These are phyloP conservation scores for Tachystola acroxantha DNA, from an alignment of 2,888 invertebrate species.

Conservation along the genomic window DNA sequence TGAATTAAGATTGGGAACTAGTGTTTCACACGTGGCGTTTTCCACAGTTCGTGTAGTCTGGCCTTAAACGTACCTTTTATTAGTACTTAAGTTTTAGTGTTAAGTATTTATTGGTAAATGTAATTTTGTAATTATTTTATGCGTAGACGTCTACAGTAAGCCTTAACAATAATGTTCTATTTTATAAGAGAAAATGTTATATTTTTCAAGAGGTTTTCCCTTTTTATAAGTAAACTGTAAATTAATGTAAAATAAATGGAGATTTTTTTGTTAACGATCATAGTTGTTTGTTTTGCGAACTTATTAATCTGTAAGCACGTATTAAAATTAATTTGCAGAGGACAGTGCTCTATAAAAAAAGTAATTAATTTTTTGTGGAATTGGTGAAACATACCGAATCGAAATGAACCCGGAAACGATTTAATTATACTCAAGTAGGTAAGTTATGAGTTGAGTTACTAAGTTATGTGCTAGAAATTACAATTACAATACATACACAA, in stretches of 20 bases:
- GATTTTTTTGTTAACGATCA: conserved; percentile 66
- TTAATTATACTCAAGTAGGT: too few species aligned
- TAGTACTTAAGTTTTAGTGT: conserved; percentile 49
- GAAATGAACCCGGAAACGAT: too few species aligned
- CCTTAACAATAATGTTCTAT: conserved; percentile 4
- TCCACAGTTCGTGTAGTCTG: conserved; percentile 43
- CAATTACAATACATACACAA: too few species aligned
- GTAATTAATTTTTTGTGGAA: too few species aligned
- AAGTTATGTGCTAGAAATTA: too few species aligned
- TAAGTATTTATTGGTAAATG: conserved; percentile 74
- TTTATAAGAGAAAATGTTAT: conserved; percentile 52
- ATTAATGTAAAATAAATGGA: conserved; percentile 77
- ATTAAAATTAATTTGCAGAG: too few species aligned
- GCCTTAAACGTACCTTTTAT: conserved; percentile 72
- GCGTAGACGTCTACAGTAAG: conserved; percentile 5
- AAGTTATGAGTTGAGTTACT: too few species aligned
- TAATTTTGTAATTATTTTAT: conserved; percentile 57
- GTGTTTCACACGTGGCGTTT: conserved; percentile 61
- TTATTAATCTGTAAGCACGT: too few species aligned
- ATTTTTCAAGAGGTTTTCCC: conserved; percentile 61
- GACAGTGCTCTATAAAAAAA: too few species aligned
- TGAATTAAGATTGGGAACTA: neutral
- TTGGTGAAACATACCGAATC: too few species aligned
- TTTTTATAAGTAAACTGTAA: conserved; percentile 62
- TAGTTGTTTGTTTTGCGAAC: conserved; percentile 18